Base-by-base conservation (phyloP, 2,797 vertebrate species). In the Apogon hyalosoma region DNA sequence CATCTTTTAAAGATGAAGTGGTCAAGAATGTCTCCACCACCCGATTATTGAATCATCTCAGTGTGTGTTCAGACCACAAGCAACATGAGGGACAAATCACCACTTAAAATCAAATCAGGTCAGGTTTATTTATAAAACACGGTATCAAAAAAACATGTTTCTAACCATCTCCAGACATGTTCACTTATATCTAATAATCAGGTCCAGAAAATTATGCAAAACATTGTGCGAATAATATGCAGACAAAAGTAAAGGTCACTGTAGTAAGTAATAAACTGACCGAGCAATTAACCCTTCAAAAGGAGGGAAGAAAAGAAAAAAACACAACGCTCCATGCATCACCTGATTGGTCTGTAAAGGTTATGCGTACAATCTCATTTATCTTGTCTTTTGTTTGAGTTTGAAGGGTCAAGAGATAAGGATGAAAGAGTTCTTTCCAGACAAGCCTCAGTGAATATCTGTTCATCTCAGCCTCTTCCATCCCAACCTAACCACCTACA, bases 371-470 rank as follows among this genome's bases (percentile, higher is more conserved):
- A 40, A 60, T 64, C 61, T 72, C 65, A 52, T 79, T 48, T 39
- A 15, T 68, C 69, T 71, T 83, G 72, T 87, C 80, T 69, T 83
- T 83, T 79, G 59, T 78, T 82, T 73, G 73, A 47, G 55, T 77
- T 72, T 67, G 57, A 63, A 90, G 54, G 54, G 24, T 43, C 43
- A 15, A 10, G 31, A 36, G 90, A 92, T 90, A 89, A 90, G 64
- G 69, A 91, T 87, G 65, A 88, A 89, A 88, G 83, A 61, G 16
- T 39, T 80, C 49, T 82, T 82, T 84, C 58, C 65, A 54, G 85
- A 79, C 65, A 76, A 79, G 67, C 70, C 55, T 41, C 31, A 45
- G 74, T 41, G 47, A 82, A 69, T 80, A 85, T 89, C 88, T 80
- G 63, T 71, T 69, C 73, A 87, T 90, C 87, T 87, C 52, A 69